Percentiles rank a stretch among this genome's conserved stretches.
These are phyloP conservation scores for Rousettus leschenaultii DNA, from an alignment of 2,113 vertebrate genomes.

Conservation along the genomic window DNA sequence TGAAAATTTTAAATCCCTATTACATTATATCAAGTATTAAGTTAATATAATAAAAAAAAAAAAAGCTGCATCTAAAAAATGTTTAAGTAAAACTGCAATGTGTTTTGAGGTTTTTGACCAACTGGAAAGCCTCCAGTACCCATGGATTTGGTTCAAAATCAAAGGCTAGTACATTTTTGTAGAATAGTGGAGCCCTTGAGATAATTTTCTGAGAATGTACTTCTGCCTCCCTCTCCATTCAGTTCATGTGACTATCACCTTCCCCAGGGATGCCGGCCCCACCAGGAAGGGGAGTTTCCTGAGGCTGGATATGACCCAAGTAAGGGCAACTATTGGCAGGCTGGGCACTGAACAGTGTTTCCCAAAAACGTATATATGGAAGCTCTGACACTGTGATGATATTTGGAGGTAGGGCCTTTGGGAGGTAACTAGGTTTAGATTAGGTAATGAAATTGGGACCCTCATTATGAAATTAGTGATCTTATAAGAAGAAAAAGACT, in stretches of 20 bases:
- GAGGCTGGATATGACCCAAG: slow-evolving; percentile 43
- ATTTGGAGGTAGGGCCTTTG: background rate
- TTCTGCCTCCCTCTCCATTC: background rate
- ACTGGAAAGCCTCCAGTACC: background rate
- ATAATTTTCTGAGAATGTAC: background rate
- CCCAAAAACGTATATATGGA: background rate
- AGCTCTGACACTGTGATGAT: background rate
- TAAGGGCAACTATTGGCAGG: slow-evolving; percentile 68
- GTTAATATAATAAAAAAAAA: background rate
- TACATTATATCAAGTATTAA: background rate
- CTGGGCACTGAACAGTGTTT: background rate
- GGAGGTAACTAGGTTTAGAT: background rate
- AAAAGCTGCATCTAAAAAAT: background rate
- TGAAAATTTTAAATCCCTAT: background rate
- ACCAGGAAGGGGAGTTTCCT: slow-evolving; percentile 52
- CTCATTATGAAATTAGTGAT: background rate
- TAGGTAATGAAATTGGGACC: background rate
- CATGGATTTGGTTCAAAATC: background rate
- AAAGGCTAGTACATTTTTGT: background rate
- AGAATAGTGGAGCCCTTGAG: background rate
- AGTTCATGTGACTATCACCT: background rate
- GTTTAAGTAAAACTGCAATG: background rate
- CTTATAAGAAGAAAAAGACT: background rate
- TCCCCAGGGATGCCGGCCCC: slow-evolving; percentile 65
- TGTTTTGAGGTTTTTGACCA: background rate